Percentiles rank a stretch among this genome's conserved stretches.
Conservation (phyloP, 2,888 invertebrate genomes). For the Scaeva pyrastri region DNA sequence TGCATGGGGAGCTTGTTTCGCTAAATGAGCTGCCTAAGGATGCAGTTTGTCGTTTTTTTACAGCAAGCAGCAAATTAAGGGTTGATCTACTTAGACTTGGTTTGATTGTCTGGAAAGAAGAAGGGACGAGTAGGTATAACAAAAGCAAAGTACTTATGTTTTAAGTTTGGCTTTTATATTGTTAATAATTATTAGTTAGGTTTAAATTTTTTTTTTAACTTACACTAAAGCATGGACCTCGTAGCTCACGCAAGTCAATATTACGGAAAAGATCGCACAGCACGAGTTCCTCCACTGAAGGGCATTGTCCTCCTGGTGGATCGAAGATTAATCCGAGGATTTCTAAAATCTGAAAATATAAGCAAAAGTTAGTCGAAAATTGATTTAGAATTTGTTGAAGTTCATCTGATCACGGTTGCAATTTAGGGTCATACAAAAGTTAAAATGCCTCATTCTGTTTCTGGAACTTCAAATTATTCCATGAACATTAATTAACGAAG, state of each 20-base stretch:
- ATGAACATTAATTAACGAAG: too few species aligned
- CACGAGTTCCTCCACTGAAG: slow-evolving; percentile 91
- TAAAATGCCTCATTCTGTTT: too few species aligned
- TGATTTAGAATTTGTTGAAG: too few species aligned
- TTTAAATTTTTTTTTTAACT: slow-evolving; percentile 78
- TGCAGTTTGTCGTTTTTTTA: slow-evolving; percentile 83
- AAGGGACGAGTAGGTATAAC: neutral
- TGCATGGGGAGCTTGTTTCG: slow-evolving; percentile 84
- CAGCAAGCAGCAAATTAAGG: slow-evolving; percentile 83
- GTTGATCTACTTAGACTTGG: slow-evolving; percentile 84
- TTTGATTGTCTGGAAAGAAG: slow-evolving; percentile 82
- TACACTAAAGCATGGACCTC: slow-evolving; percentile 92
- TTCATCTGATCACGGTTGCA: too few species aligned
- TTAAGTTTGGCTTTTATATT: neutral
- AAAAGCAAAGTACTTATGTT: slow-evolving; percentile 9
- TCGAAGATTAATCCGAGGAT: slow-evolving; percentile 92
- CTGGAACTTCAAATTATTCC: too few species aligned
- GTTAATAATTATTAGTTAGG: neutral
- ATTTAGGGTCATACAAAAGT: too few species aligned
- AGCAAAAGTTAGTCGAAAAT: too few species aligned
- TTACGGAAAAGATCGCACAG: slow-evolving; percentile 94
- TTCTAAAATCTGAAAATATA: slow-evolving; percentile 88
- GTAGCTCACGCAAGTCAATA: slow-evolving; percentile 94
- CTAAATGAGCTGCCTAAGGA: slow-evolving; percentile 83
- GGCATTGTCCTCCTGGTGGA: slow-evolving; percentile 87